Conservation (phyloP, 2,797 vertebrate species). For the Ceyx erithaca region DNA sequence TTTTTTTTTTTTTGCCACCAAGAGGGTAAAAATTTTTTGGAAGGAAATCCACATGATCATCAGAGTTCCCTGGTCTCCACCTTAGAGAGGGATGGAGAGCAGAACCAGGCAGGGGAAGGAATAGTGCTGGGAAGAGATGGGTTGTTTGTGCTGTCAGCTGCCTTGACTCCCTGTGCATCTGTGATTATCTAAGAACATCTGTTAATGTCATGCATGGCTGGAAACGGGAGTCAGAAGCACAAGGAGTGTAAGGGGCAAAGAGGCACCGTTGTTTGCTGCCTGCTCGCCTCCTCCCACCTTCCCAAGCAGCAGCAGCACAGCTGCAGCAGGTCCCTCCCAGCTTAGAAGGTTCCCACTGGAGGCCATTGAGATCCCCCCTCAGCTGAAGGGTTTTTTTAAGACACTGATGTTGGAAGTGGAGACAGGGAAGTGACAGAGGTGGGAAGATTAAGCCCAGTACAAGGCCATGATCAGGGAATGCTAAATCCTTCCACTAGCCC, state of each 20-base stretch:
- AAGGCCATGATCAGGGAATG: not conserved
- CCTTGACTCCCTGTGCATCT: not conserved
- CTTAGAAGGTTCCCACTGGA: not conserved
- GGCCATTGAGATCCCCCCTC: not conserved
- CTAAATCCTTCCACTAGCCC: not conserved
- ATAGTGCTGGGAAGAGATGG: not conserved
- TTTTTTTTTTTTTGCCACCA: not conserved
- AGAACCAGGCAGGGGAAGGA: not conserved
- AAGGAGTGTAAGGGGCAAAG: not conserved
- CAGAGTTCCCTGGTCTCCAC: not conserved
- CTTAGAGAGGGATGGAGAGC: not conserved
- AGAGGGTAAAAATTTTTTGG: not conserved
- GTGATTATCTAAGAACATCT: constrained; percentile 24
- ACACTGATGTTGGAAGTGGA: not conserved
- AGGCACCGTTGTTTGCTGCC: accelerated
- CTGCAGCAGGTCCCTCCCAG: not conserved
- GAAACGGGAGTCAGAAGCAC: not conserved
- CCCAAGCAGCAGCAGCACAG: not conserved
- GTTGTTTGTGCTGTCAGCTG: not conserved
- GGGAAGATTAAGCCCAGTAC: not conserved
- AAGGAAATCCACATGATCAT: accelerated
- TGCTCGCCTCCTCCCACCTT: accelerated
- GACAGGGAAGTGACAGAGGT: not conserved
- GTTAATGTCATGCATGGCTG: not conserved
- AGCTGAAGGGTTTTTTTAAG: not conserved